These are phyloP conservation scores for Lithophane semibrunnea DNA, from an alignment of 2,888 invertebrate species.

Conservation along the genomic window DNA sequence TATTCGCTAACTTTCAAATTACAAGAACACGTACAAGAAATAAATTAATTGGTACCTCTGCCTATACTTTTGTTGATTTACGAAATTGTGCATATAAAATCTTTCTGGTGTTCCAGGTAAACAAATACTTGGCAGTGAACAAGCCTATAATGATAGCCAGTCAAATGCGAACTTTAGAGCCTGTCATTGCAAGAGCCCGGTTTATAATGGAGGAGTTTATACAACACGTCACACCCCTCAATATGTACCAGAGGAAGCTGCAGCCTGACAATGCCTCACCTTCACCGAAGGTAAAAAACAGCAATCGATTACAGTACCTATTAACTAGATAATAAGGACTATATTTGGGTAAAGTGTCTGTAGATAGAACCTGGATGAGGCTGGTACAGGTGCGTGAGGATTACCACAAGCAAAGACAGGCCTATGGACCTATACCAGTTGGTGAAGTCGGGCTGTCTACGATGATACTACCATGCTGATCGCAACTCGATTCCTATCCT, in stretches of 20 bases:
- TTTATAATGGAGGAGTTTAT: conserved; percentile 88
- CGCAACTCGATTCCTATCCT: not conserved
- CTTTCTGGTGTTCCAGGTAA: conserved; percentile 70
- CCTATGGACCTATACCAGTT: too few relatives aligned
- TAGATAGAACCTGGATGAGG: not conserved
- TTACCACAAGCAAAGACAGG: not conserved
- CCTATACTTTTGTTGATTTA: not conserved
- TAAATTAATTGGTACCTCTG: too few relatives aligned
- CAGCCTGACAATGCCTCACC: conserved; percentile 21
- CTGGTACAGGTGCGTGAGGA: not conserved
- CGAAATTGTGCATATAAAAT: not conserved
- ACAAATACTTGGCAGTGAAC: conserved; percentile 72
- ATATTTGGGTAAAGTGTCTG: not conserved
- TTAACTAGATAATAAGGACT: not conserved
- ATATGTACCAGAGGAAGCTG: conserved; percentile 71
- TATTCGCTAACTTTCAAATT: too few relatives aligned
- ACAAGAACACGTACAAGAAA: too few relatives aligned
- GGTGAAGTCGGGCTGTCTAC: too few relatives aligned
- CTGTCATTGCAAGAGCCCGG: conserved; percentile 78
- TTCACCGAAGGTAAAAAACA: conserved; percentile 12
- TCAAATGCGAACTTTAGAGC: conserved; percentile 77
- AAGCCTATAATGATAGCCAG: conserved; percentile 76
- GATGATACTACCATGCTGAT: not conserved
- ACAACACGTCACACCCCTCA: conserved; percentile 80
- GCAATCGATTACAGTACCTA: not conserved